phyloP scores from a whole-genome alignment of 1,140 invertebrate genomes.

The Meteorus sp. region DNA sequence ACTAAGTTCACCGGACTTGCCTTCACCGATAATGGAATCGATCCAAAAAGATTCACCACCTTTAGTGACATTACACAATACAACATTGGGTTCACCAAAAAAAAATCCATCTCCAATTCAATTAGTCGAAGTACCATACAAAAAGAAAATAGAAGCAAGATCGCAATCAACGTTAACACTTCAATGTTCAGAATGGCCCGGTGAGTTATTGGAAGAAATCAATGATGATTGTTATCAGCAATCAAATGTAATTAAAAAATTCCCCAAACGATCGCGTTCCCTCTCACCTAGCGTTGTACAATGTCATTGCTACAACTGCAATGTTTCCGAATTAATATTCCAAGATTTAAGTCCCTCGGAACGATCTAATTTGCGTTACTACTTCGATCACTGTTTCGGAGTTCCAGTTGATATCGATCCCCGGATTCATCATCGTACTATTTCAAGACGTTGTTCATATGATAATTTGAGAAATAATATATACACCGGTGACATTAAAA shows the following conservation, averaged over 20 bases:
- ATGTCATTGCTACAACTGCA: constrained; percentile 53
- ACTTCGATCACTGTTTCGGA: constrained; percentile 48
- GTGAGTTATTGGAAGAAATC: constrained; percentile 39
- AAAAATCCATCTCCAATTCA: constrained; percentile 13
- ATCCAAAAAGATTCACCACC: constrained; percentile 27
- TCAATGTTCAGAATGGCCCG: constrained; percentile 41
- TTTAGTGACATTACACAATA: constrained; percentile 39
- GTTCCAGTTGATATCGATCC: constrained; percentile 46
- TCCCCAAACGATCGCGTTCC: constrained; percentile 40
- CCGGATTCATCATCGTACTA: constrained; percentile 22
- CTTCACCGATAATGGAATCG: constrained; percentile 36
- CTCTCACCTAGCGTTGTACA: constrained; percentile 37
- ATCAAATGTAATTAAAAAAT: not conserved
- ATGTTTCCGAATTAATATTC: constrained; percentile 48
- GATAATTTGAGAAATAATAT: not conserved
- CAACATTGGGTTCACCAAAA: constrained; percentile 36
- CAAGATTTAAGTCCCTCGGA: constrained; percentile 46
- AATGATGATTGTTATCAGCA: not conserved
- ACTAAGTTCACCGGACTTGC: constrained; percentile 54
- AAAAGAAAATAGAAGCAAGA: constrained; percentile 37
- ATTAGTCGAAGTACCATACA: not conserved
- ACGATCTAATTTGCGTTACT: constrained; percentile 44
- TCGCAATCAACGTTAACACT: constrained; percentile 48
- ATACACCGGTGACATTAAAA: not conserved
- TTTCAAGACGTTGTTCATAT: not conserved